Base-by-base conservation (phyloP, 2,888 invertebrate genomes). In the Gerris lacustris region DNA sequence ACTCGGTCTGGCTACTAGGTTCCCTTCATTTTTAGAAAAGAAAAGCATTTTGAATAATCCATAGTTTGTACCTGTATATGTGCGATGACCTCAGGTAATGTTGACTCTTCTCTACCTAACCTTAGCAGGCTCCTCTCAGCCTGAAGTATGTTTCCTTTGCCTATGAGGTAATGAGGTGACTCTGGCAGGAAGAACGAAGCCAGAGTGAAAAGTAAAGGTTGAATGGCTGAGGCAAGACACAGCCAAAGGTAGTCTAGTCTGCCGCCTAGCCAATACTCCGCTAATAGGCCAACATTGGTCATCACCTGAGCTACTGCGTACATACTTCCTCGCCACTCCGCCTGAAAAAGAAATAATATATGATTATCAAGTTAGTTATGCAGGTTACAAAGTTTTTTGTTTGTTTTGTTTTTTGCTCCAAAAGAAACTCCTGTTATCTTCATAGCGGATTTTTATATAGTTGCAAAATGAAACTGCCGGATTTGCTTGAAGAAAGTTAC, bases 241-340 rank as follows among this genome's bases (percentile, higher is more conserved):
- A 64, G 18, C 31, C 31, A 31, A 4, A 64, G 31, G 64, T 64
- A 64, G 18, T n/a, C 17, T 9, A 64, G 18, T n/a, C 7, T 18
- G 11, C 18, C 64, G 7, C 64, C 64, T 64, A 31, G 9, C 7
- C 17, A 11, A 5, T n/a, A 64, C 18, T 64, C 64, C 15, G 17
- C 64, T 64, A 64, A 18, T 31, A 64, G 64, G 2, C 64, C 64
- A 9, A 64, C 7, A 31, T 64, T 64, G 11, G 64, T 64, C 18
- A 64, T 18, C 9, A 64, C 64, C 18, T 64, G 64, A 17, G n/a
- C 11, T 4, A 64, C 7, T n/a, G 64, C 64, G 31, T 64, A 64
- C 64, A 64, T 64, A 64, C 64, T 64, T 11, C 64, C 64, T 64
- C 64, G 64, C n/a, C 9, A 18, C 17, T 64, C 64, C 9, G 64